phyloP scores from a whole-genome alignment of 2,797 vertebrate species.

The Orientallactaga sibirica region DNA sequence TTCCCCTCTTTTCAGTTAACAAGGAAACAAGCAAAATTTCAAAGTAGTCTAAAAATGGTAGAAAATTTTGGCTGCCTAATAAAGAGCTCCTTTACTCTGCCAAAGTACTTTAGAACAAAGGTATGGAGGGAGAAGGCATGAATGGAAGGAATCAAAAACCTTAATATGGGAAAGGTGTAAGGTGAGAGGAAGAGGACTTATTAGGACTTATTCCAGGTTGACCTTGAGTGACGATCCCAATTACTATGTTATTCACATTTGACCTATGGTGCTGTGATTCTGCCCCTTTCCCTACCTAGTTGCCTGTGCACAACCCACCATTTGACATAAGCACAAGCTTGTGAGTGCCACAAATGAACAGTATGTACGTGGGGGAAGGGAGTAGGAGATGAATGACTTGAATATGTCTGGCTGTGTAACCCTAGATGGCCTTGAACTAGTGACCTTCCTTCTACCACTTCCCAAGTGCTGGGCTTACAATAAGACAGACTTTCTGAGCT shows the following conservation, averaged over 20 bases:
- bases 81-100: neutral
- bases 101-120: neutral
- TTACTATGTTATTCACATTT: neutral
- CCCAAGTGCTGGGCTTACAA: no score
- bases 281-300: neutral
- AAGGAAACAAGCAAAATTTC: neutral
- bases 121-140: neutral
- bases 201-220: neutral
- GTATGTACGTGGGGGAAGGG: neutral
- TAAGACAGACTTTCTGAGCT: no score
- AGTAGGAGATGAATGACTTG: neutral
- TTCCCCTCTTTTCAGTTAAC: neutral
- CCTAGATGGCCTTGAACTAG: no score
- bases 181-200: neutral
- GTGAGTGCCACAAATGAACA: neutral
- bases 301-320: neutral
- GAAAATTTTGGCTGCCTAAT: neutral
- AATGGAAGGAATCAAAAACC: neutral
- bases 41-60: neutral
- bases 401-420: neutral
- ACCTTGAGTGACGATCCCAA: neutral
- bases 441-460: no score
- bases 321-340: neutral
- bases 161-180: neutral
- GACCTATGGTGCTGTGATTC: neutral